Conservation (phyloP, 2,888 invertebrate genomes). For the Eledona agricola region DNA sequence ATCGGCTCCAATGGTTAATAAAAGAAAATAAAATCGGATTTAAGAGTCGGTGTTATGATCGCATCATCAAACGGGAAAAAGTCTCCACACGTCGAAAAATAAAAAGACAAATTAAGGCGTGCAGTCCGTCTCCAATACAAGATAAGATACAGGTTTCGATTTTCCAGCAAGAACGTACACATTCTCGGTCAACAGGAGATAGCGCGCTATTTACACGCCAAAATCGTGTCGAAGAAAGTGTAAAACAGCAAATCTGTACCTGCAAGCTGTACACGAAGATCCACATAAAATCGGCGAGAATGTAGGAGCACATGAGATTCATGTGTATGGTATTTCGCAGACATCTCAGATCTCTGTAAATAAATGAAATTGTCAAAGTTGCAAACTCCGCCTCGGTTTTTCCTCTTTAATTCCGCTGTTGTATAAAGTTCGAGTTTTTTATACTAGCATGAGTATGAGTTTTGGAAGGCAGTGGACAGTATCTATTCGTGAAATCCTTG, state of each 20-base stretch:
- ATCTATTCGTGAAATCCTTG: conserved; percentile 3
- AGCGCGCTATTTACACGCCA: too few relatives aligned
- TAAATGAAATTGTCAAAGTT: conserved; percentile 19
- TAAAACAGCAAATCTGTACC: too few relatives aligned
- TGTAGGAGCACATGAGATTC: conserved; percentile 91
- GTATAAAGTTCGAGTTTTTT: conserved; percentile 13
- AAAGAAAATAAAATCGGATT: conserved; percentile 18
- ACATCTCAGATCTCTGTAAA: conserved; percentile 86
- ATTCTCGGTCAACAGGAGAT: too few relatives aligned
- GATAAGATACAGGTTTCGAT: conserved; percentile 23
- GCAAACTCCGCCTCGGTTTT: conserved; percentile 10
- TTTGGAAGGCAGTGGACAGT: too few relatives aligned
- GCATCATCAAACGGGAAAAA: neutral
- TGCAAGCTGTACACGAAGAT: conserved; percentile 81
- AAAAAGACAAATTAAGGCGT: conserved; percentile 13
- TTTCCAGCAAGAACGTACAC: too few relatives aligned
- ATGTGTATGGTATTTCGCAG: conserved; percentile 92
- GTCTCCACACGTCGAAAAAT: neutral
- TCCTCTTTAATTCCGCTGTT: conserved; percentile 38
- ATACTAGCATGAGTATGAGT: too few relatives aligned
- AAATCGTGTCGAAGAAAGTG: too few relatives aligned
- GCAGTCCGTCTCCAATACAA: neutral
- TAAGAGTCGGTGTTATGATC: neutral
- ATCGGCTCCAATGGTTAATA: conserved; percentile 10
- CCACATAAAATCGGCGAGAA: conserved; percentile 88